phyloP scores from a whole-genome alignment of 92 coral and sea anemone genomes.

The Phymanthus crucifer region DNA sequence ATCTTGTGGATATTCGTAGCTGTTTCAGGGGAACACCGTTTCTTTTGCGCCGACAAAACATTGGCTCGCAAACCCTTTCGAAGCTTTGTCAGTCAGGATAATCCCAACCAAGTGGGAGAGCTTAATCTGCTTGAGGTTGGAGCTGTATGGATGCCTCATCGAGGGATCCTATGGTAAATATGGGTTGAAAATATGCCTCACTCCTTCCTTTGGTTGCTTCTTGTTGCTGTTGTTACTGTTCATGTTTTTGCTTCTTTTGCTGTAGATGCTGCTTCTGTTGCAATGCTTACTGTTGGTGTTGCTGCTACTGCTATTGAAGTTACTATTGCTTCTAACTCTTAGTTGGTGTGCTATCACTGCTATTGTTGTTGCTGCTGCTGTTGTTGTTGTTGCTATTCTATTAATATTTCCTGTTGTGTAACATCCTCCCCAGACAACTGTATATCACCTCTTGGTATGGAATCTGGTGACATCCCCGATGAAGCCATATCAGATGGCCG shows the following conservation, averaged over 20 bases:
- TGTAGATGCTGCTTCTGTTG: not conserved
- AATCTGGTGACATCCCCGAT: conserved; percentile 71
- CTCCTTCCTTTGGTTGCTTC: too few species aligned
- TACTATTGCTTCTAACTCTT: not conserved
- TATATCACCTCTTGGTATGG: conserved; percentile 74
- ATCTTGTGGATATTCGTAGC: conserved; percentile 20
- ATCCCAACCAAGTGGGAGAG: conserved; percentile 60
- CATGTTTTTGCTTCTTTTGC: not conserved
- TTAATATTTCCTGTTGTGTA: not conserved
- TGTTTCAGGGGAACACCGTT: conserved; percentile 33
- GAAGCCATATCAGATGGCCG: conserved; percentile 54
- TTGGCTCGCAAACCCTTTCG: conserved; percentile 68
- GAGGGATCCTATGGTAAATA: conserved; percentile 54
- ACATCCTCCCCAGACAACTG: conserved; percentile 46
- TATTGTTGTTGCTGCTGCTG: not conserved
- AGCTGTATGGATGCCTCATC: conserved; percentile 69
- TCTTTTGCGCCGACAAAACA: conserved; percentile 38
- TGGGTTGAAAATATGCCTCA: too few species aligned
- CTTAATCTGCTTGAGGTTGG: conserved; percentile 62
- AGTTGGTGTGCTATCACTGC: not conserved
- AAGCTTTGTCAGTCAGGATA: conserved; percentile 69
- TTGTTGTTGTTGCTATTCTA: not conserved
- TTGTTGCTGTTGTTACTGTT: not conserved
- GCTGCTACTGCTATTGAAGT: not conserved
- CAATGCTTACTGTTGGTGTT: not conserved